These are phyloP conservation scores for Lanius collurio DNA, from an alignment of 2,113 vertebrate genomes.

Conservation along the genomic window DNA sequence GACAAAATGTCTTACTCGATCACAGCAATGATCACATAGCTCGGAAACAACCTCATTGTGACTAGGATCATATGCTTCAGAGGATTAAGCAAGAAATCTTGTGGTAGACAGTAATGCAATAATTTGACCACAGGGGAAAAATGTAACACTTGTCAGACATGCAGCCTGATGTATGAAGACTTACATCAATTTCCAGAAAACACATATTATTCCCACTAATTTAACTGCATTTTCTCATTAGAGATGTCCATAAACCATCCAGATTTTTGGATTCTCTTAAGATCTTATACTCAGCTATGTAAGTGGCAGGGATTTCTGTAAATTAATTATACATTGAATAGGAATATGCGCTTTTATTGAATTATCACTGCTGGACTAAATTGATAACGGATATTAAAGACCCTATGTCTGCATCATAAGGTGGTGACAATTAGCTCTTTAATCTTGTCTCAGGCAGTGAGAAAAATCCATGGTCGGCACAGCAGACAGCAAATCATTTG, in stretches of 20 bases:
- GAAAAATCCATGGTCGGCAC: background rate
- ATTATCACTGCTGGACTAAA: background rate
- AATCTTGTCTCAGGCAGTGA: background rate
- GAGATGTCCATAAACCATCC: background rate
- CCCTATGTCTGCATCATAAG: background rate
- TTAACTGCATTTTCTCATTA: conserved; percentile 11
- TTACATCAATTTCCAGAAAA: background rate
- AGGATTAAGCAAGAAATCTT: conserved; percentile 18
- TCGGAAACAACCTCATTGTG: background rate
- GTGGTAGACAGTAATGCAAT: conserved; percentile 14
- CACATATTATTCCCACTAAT: background rate
- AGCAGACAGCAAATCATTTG: background rate
- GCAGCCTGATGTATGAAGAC: background rate
- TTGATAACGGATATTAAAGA: background rate
- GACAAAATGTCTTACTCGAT: background rate
- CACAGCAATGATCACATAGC: background rate
- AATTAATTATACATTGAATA: background rate
- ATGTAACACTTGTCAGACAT: background rate
- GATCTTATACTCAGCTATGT: background rate
- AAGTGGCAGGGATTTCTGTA: background rate
- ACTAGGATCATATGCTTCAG: background rate
- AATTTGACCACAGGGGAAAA: conserved; percentile 7
- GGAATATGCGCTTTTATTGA: background rate
- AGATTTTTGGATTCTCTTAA: background rate
- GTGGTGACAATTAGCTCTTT: background rate